Evolutionary conservation across 2,888 invertebrate genomes (phyloP), one percentile per base, ranked within the genome.

Genomic region (Rhingia rostrata): DNA sequence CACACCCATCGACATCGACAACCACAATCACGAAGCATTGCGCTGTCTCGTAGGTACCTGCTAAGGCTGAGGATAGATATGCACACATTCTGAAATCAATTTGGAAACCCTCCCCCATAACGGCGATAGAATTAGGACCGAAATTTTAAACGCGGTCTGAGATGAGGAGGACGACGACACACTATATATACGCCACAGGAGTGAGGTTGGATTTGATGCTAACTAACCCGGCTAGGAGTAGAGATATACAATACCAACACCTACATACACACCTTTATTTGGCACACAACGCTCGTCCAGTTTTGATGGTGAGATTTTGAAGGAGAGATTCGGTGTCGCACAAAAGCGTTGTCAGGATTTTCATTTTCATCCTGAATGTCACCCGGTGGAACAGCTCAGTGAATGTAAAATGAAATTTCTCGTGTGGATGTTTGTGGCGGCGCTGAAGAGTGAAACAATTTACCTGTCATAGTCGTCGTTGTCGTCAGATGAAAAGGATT

Each of bases 291-390:
- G 35, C 63, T 54, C 61, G 67, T 61, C 61, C 43, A 66, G 53
- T 75, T 75, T 64, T 70, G 64, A 75, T 75, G 75, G 69, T 63
- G 64, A n/a, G 64, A 60, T 45, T 79, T 60, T 72, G 47, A 66
- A 60, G 72, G 41, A 51, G 35, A 41, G 64, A 32, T 49, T 41
- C 54, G 32, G 39, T 74, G 63, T 41, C 37, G 39, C 35, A 75
- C 69, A 64, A 70, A 70, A 70, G 70, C 64, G n/a, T 70, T 77
- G 45, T 75, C 58, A 75, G 75, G 70, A 66, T 81, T 75, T 75
- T 75, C 45, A 81, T 82, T 66, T 70, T 70, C 64, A 53, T 70
- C 60, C 53, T 70, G 64, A 60, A 70, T 70, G 70, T 70, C 81
- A 75, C 32, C 9, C 64, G 4, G 12, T 53, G 30, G 22, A 37